Conservation (phyloP, 1,140 invertebrate genomes). For the Diachasma alloeum region DNA sequence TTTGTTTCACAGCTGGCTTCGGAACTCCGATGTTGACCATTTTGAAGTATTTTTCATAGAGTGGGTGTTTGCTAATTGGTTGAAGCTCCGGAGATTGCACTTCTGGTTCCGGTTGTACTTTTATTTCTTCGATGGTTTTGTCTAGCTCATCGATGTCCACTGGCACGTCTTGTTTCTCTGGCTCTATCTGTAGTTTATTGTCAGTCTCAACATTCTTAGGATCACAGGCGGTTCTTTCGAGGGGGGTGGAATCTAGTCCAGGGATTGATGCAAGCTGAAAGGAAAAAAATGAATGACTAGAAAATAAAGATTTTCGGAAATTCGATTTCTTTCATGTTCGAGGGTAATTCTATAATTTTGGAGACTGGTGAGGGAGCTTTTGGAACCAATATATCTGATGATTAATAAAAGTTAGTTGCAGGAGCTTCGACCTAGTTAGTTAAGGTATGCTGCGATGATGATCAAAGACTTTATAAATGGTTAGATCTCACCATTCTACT, state of each 20-base stretch:
- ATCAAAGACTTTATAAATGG: no score
- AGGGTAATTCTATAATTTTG: no score
- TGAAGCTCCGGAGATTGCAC: slow-evolving; percentile 28
- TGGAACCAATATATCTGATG: no score
- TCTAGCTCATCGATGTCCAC: slow-evolving; percentile 28
- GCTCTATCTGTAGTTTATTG: slow-evolving; percentile 34
- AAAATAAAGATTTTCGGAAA: slow-evolving; percentile 35
- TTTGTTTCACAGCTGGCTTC: slow-evolving; percentile 78
- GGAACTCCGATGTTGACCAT: slow-evolving; percentile 89
- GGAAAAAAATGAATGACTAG: not conserved
- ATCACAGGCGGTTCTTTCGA: slow-evolving; percentile 24
- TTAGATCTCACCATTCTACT: no score
- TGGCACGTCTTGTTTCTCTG: slow-evolving; percentile 19
- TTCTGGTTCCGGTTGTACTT: slow-evolving; percentile 38
- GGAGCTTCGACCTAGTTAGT: no score
- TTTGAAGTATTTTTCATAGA: slow-evolving; percentile 83
- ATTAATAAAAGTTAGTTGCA: not conserved
- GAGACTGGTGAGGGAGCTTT: no score
- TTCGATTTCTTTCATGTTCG: no score
- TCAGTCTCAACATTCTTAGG: slow-evolving; percentile 33
- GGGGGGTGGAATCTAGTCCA: slow-evolving; percentile 65
- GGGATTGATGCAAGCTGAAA: slow-evolving; percentile 77
- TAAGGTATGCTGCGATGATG: no score
- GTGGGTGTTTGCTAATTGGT: slow-evolving; percentile 68
- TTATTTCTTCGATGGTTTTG: slow-evolving; percentile 33